Base-by-base conservation (phyloP, 1,140 invertebrate genomes). In the Leptestheria dahalacensis region DNA sequence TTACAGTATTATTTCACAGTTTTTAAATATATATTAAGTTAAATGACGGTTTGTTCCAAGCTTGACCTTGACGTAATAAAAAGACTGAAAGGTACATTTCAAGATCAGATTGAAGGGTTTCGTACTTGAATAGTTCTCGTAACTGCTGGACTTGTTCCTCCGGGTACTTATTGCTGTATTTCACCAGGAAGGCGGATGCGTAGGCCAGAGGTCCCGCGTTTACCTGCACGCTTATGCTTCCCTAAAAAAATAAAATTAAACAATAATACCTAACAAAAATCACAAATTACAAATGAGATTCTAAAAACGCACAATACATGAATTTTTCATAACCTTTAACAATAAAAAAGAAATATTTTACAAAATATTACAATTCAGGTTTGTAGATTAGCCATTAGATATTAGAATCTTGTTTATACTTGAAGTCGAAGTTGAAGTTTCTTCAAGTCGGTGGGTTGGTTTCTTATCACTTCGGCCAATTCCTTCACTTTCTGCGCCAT, bases 151-250 rank as follows among this genome's bases (percentile, higher is more conserved):
- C 85, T 72, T 85, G 83, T 58, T 91, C 86, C 59, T 84, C 78
- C 0, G 86, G 81, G 71, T 88, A 90, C 51, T 79, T 78, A 71
- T 68, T 21, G 75, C 74, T 81, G 68, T 26, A 18, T 11, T 84
- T 81, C 71, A 87, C 84, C 1, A 96, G 74, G 73, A 96, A 96
- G 3, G 86, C 89, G 65, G 82, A 82, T 1, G 91, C 91, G 73
- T 95, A 96, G 2, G 90, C 90, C 50, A 95, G 71, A 1, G 92
- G 92, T 26, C 92, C 92, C n/a, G 90, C 90, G 75, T 96, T 92
- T 0, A 96, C 91, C 70, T 91, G 89, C 10, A 92, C 88, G 68
- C 88, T 91, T 61, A 95, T 84, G 66, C 75, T 76, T 28, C 80
- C 76, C 71, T 73, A 63, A 25, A 65, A 55, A 26, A 24, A 0